phyloP scores from a whole-genome alignment of 1,140 invertebrate species.

The Brachionus asplanchnoidis region DNA sequence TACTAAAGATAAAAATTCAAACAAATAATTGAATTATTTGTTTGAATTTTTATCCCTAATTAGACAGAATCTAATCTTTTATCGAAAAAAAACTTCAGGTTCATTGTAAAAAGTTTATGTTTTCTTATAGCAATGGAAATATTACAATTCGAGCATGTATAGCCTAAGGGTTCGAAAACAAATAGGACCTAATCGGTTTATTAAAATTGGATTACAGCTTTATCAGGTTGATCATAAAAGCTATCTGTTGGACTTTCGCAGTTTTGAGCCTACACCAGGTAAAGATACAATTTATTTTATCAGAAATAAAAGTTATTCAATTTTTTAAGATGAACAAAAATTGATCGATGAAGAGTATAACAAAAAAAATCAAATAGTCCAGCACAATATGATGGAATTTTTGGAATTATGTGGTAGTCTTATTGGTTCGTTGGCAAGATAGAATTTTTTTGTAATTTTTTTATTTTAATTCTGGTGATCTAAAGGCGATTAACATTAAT shows the following conservation, averaged over 20 bases:
- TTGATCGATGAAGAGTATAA: slow-evolving; percentile 45
- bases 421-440: slow-evolving; percentile 84
- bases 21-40: no score
- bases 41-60: no score
- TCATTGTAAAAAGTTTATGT: background rate
- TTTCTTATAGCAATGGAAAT: slow-evolving; percentile 36
- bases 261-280: slow-evolving; percentile 34
- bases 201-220: slow-evolving; percentile 94
- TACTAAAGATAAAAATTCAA: no score
- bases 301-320: slow-evolving; percentile 29
- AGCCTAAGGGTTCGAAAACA: slow-evolving; percentile 26
- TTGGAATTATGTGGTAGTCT: slow-evolving; percentile 99
- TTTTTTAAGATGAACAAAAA: slow-evolving; percentile 48
- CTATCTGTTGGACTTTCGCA: slow-evolving; percentile 82
- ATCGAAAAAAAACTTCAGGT: no score
- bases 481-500: background rate
- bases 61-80: no score
- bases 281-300: background rate
- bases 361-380: slow-evolving; percentile 51
- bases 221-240: slow-evolving; percentile 98
- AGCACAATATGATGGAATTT: slow-evolving; percentile 97
- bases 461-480: background rate
- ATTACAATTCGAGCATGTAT: slow-evolving; percentile 41
- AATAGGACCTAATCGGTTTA: background rate
- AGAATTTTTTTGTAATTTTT: background rate